Conservation (phyloP, 2,888 invertebrate genomes). For the Synanthedon myopaeformis region DNA sequence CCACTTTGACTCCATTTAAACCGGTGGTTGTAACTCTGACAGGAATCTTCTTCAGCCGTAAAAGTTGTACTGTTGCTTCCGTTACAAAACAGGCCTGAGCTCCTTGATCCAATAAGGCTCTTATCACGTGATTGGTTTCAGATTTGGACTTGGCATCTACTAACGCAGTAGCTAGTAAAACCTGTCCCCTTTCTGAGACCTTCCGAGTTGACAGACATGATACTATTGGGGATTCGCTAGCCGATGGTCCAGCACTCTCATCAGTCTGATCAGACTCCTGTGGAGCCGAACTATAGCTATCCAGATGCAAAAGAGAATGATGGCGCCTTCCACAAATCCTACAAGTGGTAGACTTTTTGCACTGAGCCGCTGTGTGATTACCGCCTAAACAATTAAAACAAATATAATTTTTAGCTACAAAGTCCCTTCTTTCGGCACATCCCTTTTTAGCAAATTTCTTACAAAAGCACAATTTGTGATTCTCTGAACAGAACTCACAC, state of each 20-base stretch:
- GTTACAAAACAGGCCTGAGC: conserved; percentile 18
- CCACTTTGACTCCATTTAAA: conserved; percentile 4
- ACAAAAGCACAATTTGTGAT: conserved; percentile 1
- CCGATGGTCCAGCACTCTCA: not conserved
- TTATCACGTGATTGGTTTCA: conserved; percentile 4
- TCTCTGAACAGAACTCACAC: conserved; percentile 1
- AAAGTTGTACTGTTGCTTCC: conserved; percentile 12
- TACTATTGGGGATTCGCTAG: not conserved
- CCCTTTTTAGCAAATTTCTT: not conserved
- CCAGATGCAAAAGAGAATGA: conserved; percentile 10
- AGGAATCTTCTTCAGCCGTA: conserved; percentile 11
- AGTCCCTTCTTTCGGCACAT: not conserved
- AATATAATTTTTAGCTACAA: conserved; percentile 2
- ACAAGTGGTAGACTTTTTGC: conserved; percentile 7
- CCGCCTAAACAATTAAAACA: conserved; percentile 11
- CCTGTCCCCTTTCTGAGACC: conserved; percentile 4
- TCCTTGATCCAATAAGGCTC: conserved; percentile 16
- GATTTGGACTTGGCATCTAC: conserved; percentile 9
- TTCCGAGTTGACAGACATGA: not conserved
- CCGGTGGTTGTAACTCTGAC: conserved; percentile 7
- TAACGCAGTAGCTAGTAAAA: conserved; percentile 16
- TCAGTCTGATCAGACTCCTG: not conserved
- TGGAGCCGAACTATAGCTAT: not conserved
- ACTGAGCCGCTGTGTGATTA: conserved; percentile 3
- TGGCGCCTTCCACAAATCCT: conserved; percentile 8